phyloP scores from a whole-genome alignment of 2,797 vertebrate species.

The Gouania willdenowi region DNA sequence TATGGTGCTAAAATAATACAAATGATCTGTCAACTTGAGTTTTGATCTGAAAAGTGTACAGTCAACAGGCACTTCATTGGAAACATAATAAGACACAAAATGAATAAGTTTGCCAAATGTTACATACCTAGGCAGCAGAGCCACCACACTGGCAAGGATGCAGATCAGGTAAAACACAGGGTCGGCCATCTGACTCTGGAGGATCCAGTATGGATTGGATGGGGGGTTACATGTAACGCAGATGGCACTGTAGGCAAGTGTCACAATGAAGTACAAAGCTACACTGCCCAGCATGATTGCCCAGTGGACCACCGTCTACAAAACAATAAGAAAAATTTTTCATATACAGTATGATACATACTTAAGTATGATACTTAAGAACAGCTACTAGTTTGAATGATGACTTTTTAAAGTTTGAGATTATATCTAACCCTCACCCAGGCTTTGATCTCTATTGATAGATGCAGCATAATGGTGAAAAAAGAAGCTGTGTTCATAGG shows the following conservation, averaged over 20 bases:
- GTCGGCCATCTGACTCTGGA: constrained; percentile 83
- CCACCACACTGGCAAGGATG: constrained; percentile 78
- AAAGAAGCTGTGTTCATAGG: constrained; percentile 87
- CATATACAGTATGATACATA: too few species aligned
- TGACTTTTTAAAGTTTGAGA: neutral
- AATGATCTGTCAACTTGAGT: too few species aligned
- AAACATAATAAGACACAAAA: too few species aligned
- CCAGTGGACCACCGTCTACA: constrained; percentile 83
- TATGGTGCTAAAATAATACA: too few species aligned
- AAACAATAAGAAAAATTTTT: constrained; percentile 6
- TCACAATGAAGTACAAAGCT: constrained; percentile 75
- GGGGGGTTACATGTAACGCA: constrained; percentile 86
- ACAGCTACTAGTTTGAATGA: too few species aligned
- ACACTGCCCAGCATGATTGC: constrained; percentile 80
- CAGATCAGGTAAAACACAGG: constrained; percentile 88
- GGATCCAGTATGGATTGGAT: constrained; percentile 84
- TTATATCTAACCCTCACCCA: constrained; percentile 82
- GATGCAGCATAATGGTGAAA: constrained; percentile 88
- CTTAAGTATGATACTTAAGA: too few species aligned
- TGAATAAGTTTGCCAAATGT: too few species aligned
- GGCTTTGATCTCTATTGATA: constrained; percentile 90
- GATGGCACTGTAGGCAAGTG: constrained; percentile 76
- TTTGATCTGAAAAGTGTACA: too few species aligned
- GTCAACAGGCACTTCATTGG: too few species aligned
- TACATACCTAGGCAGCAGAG: constrained; percentile 92